Evolutionary conservation across 1,140 invertebrate genomes (phyloP), one percentile per base, ranked within the genome.

Genomic region (Drosophila teissieri): DNA sequence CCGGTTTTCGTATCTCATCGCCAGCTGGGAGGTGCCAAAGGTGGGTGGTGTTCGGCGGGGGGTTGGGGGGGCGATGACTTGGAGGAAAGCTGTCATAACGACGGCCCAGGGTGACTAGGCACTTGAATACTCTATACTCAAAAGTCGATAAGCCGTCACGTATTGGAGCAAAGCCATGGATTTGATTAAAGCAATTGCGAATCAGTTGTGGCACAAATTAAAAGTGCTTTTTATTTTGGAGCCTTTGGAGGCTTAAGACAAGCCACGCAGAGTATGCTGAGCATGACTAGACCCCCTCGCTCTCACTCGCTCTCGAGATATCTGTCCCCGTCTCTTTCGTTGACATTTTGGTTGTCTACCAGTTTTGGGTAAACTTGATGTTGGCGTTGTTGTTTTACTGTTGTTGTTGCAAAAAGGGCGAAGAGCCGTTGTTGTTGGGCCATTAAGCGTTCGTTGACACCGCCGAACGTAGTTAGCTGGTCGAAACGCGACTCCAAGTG

Each of bases 381-480:
- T 54, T 45, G 34, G 37, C 39, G 51, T 42, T 64, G 72, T 64
- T 49, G 52, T 54, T 55, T 19, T 2, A 19, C 2, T 19, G 51
- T 42, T 64, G 72, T 64, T 49, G 52, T 54, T 55, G 52, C 42
- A 56, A 65, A 74, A 76, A 76, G 73, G 73, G 73, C 63, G 62
- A 54, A 22, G 19, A 68, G 62, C 45, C 44, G 31, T 61, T 67
- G 22, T 62, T 68, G 34, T 68, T 60, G 54, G 58, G 46, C 45
- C 62, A 77, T 76, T 76, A 76, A 76, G 51, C 73, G 73, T 76
- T 76, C 73, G 75, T 76, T 76, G 72, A 76, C 73, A 46, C 44
- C 31, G 19, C 14, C 14, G 11, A 48, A 34, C n/a, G 24, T 44
- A n/a, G 14, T 19, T 44, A n/a, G 14, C n/a, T 57, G 27, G 34